Evolutionary conservation across 2,113 vertebrate species (phyloP).

Genomic region (Nothocercus nigrocapillus): DNA sequence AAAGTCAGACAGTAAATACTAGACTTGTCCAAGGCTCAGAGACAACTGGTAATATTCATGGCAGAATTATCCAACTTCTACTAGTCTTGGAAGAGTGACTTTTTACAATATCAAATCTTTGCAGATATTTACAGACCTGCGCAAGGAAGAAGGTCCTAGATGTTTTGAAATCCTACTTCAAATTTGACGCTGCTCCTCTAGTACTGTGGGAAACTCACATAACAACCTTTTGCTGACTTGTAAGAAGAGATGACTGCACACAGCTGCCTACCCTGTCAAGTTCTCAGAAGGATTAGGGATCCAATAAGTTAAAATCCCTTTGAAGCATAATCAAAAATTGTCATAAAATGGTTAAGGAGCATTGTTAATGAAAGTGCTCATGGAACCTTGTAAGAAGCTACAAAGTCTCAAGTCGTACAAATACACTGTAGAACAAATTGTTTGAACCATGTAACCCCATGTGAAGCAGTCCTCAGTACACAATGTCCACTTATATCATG

Average conservation of each 20-base stretch:
- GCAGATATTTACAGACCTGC: neutral
- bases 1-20: neutral
- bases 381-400: neutral
- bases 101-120: neutral
- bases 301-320: neutral
- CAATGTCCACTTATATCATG: accelerated
- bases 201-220: neutral
- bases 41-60: neutral
- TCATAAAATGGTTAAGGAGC: neutral
- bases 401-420: neutral
- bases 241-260: neutral
- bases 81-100: neutral
- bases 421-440: neutral
- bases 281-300: neutral
- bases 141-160: neutral
- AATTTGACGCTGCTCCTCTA: neutral
- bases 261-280: neutral
- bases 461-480: neutral
- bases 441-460: neutral
- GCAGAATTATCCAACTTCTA: neutral
- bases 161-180: slow-evolving; percentile 11
- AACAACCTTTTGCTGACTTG: neutral
- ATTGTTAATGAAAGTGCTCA: neutral
- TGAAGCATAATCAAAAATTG: neutral
- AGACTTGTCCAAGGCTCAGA: neutral